Percentiles rank a stretch among this genome's conserved stretches.
phyloP scores from a whole-genome alignment of 1,140 invertebrate species.

The Augochlora pura region DNA sequence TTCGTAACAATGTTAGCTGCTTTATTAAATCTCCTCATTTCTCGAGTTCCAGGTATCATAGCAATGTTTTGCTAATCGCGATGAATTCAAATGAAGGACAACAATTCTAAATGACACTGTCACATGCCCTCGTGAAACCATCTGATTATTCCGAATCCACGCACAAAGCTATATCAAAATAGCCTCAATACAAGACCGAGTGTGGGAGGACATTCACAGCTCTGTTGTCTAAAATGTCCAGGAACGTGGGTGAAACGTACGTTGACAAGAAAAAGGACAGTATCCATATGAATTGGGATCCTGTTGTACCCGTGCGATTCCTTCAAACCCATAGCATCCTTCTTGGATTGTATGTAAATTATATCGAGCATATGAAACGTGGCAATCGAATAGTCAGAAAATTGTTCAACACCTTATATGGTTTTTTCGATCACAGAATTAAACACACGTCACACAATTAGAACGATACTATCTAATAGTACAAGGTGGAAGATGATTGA shows the following conservation, averaged over 20 bases:
- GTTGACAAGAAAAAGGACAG: background rate
- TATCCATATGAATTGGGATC: background rate
- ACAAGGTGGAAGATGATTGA: too few species aligned
- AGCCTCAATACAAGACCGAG: background rate
- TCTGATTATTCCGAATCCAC: background rate
- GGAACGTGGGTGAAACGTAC: background rate
- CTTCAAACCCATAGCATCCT: background rate
- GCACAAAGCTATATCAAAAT: background rate
- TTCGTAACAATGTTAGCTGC: too few species aligned
- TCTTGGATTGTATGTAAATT: constrained; percentile 26
- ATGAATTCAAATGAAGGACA: background rate
- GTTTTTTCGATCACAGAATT: background rate
- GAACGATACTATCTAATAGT: too few species aligned
- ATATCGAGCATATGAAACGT: background rate
- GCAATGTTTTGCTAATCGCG: background rate
- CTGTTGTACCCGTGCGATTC: constrained; percentile 10
- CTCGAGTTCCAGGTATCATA: background rate
- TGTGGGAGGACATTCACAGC: background rate
- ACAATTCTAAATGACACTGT: too few species aligned
- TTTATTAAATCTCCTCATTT: background rate
- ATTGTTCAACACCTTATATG: background rate
- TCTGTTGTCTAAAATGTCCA: background rate
- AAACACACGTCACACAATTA: too few species aligned
- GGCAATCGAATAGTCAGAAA: background rate
- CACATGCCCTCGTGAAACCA: background rate